Percentiles rank a stretch among this genome's conserved stretches.
phyloP scores from a whole-genome alignment of 2,113 vertebrate species.

The Oostethus manadensis region DNA sequence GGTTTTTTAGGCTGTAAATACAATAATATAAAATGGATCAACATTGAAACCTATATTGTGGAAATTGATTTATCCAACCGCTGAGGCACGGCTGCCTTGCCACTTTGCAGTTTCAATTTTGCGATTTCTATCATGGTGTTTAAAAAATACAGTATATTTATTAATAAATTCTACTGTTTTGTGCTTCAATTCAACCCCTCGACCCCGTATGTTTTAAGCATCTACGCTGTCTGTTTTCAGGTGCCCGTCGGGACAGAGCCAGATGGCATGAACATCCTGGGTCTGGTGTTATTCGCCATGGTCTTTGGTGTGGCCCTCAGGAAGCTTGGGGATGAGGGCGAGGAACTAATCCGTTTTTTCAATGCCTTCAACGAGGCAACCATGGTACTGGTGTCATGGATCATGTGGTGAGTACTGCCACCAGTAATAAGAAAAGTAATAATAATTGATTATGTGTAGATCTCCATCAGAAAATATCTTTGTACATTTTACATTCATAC shows the following conservation, averaged over 20 bases:
- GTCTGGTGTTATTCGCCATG: constrained; percentile 90
- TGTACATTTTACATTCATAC: background rate
- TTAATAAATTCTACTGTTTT: no score
- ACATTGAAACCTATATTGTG: no score
- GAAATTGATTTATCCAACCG: no score
- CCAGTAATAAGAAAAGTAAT: background rate
- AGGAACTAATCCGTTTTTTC: constrained; percentile 97
- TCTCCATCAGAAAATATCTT: background rate
- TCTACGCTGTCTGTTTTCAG: constrained; percentile 58
- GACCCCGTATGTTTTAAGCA: no score
- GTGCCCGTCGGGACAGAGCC: constrained; percentile 80
- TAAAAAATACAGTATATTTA: no score
- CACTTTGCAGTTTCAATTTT: no score
- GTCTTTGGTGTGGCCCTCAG: constrained; percentile 90
- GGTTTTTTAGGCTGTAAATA: no score
- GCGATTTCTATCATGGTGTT: no score
- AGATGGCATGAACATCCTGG: constrained; percentile 97
- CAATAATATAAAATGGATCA: no score
- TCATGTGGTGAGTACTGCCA: constrained; percentile 89
- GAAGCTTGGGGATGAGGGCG: constrained; percentile 88
- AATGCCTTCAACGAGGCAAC: constrained; percentile 95
- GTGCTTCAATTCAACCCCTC: no score
- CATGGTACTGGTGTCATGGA: constrained; percentile 98
- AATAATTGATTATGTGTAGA: background rate
- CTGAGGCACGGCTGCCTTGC: no score